A percentile compares a stretch with the other conserved stretches of the same genome.
Conservation (phyloP, 2,888 invertebrate genomes). For the Escarpia spicata region DNA sequence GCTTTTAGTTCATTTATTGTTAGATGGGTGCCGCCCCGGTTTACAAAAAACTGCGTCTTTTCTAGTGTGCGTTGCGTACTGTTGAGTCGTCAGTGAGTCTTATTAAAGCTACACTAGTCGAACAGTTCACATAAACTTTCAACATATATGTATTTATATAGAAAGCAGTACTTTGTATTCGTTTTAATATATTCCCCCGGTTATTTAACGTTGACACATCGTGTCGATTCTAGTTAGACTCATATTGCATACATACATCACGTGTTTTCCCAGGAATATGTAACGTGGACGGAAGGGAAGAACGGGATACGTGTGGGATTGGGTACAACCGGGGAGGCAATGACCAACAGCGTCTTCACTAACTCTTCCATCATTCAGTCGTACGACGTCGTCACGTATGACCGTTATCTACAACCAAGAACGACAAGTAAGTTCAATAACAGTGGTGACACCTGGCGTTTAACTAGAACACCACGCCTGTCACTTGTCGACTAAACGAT, state of each 20-base stretch:
- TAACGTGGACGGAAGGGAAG: not conserved
- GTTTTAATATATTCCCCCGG: not conserved
- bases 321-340: not conserved
- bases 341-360: not conserved
- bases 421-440: not conserved
- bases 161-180: not conserved
- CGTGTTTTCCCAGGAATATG: not conserved
- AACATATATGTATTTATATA: too few relatives aligned
- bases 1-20: not conserved
- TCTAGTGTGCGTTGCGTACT: not conserved
- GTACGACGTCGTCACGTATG: slow-evolving; percentile 4
- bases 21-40: not conserved
- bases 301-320: not conserved
- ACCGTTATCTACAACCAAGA: not conserved
- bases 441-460: not conserved
- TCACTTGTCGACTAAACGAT: not conserved
- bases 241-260: not conserved
- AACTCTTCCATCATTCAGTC: not conserved
- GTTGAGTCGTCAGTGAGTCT: not conserved
- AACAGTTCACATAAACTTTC: too few relatives aligned
- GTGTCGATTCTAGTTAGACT: not conserved
- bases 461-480: not conserved
- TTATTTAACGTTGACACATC: not conserved
- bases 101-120: not conserved
- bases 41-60: not conserved